phyloP scores from a whole-genome alignment of 1,140 invertebrate genomes.

The Ooceraea biroi region DNA sequence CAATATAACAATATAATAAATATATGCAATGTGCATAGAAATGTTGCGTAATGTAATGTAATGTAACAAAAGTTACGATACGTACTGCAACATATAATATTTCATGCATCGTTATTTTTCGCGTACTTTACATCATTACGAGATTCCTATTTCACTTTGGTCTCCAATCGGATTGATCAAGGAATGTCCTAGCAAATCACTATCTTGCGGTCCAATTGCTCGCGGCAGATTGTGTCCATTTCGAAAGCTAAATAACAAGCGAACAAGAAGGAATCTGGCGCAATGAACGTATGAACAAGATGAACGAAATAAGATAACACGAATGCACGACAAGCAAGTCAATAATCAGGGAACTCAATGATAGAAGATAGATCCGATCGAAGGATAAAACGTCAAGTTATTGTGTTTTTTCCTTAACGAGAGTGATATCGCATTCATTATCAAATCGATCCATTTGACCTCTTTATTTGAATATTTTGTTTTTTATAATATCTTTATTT shows the following conservation, averaged over 20 bases:
- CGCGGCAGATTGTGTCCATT: not conserved
- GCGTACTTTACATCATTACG: not conserved
- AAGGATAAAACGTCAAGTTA: not conserved
- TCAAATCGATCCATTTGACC: not conserved
- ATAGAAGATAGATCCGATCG: not conserved
- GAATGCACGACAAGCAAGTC: not conserved
- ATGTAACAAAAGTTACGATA: no score
- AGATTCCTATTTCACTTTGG: conserved; percentile 17
- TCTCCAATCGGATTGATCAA: conserved; percentile 19
- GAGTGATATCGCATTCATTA: not conserved
- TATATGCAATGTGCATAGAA: not conserved
- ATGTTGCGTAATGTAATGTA: not conserved
- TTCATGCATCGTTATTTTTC: not conserved
- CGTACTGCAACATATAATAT: conserved; percentile 5
- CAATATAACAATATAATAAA: not conserved
- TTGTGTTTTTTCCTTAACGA: not conserved
- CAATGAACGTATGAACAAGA: not conserved
- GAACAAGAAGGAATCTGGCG: not conserved
- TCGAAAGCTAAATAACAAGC: conserved; percentile 23
- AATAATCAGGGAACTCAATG: not conserved
- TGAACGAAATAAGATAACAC: not conserved
- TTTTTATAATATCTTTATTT: conserved; percentile 22
- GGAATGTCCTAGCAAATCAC: not conserved
- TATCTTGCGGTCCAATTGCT: not conserved
- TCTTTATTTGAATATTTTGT: not conserved